phyloP scores from a whole-genome alignment of 2,888 invertebrate species.

The Theodoxus fluviatilis region DNA sequence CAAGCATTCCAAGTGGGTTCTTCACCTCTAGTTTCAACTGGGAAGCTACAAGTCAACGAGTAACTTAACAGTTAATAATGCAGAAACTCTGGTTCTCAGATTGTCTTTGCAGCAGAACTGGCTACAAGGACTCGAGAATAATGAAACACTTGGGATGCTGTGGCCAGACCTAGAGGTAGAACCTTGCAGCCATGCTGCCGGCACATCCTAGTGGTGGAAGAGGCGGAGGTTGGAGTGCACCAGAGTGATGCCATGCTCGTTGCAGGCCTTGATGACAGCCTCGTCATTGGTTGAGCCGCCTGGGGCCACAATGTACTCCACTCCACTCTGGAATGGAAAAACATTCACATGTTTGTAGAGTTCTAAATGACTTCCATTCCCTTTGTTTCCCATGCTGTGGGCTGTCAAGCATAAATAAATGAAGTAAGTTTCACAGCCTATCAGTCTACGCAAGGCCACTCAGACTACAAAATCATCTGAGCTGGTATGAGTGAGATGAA shows the following conservation, averaged over 20 bases:
- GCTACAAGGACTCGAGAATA: background rate
- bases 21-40: too few relatives aligned
- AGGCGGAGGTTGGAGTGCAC: slow-evolving; percentile 88
- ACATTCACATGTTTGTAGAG: too few relatives aligned
- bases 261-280: slow-evolving; percentile 87
- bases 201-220: slow-evolving; percentile 82
- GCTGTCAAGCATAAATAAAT: too few relatives aligned
- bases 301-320: slow-evolving; percentile 90
- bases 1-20: too few relatives aligned
- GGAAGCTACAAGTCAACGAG: too few relatives aligned
- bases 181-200: background rate
- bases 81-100: too few relatives aligned
- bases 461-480: too few relatives aligned
- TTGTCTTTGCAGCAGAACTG: too few relatives aligned
- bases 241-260: slow-evolving; percentile 86
- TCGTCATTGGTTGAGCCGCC: slow-evolving; percentile 93
- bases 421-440: too few relatives aligned
- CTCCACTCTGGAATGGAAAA: slow-evolving; percentile 82
- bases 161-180: background rate
- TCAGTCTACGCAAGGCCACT: too few relatives aligned
- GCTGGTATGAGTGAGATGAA: too few relatives aligned
- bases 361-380: background rate
- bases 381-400: background rate
- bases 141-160: background rate
- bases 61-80: too few relatives aligned